Evolutionary conservation across 1,140 invertebrate genomes (phyloP), one percentile per base, ranked within the genome.

Genomic region (Yoshiicerus persimilis): DNA sequence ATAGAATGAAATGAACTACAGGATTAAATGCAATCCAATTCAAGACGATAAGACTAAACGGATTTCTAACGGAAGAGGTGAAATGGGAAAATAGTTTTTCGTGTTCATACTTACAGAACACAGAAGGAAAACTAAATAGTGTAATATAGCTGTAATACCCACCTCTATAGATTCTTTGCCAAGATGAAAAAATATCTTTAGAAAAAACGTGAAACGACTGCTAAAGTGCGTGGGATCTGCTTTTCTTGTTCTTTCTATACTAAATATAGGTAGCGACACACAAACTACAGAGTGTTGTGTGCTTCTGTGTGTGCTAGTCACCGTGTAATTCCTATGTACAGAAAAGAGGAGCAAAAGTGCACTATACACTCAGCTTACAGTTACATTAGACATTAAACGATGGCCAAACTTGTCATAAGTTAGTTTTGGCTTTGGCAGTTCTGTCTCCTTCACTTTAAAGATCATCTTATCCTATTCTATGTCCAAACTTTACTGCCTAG

Each of bases 111-210:
- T 56, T 56, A 56, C 5, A 56, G 27, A 27, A 25, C 10, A 25
- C 4, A 27, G 23, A n/a, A n/a, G n/a, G n/a, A n/a, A n/a, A n/a
- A n/a, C n/a, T n/a, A n/a, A n/a, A n/a, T n/a, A n/a, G n/a, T n/a
- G n/a, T n/a, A n/a, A n/a, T n/a, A n/a, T n/a, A n/a, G n/a, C n/a
- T n/a, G n/a, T n/a, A n/a, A n/a, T n/a, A n/a, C n/a, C n/a, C n/a
- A n/a, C n/a, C n/a, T n/a, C n/a, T 80, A 34, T 80, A 80, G 75
- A 80, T 38, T 80, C 75, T 80, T 38, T 80, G 30, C 75, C 75
- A 80, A 30, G 25, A 80, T 38, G 75, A 36, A 36, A 56, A 56
- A 56, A 56, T 80, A 80, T 32, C n/a, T 32, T 32, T 13, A 38
- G n/a, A 38, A 80, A 80, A 80, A 80, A 80, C 75, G 75, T 80